A percentile compares a stretch with the other conserved stretches of the same genome.
phyloP scores from a whole-genome alignment of 2,888 invertebrate genomes.

The Apotomis turbidana region DNA sequence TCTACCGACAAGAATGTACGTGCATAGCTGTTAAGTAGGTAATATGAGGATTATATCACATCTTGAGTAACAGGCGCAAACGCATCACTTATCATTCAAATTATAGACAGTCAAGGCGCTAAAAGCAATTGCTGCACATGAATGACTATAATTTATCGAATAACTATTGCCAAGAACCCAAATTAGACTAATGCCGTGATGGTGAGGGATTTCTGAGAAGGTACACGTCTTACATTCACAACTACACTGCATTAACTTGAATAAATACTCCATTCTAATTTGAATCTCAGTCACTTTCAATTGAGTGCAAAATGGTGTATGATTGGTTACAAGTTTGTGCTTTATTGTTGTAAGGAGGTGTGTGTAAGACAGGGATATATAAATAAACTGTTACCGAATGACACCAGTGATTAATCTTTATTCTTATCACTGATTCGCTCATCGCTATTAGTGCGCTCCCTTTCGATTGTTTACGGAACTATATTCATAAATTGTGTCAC shows the following conservation, averaged over 20 bases:
- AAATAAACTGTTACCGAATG: slow-evolving; percentile 36
- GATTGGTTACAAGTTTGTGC: not conserved
- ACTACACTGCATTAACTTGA: not conserved
- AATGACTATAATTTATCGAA: slow-evolving; percentile 18
- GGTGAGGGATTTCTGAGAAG: slow-evolving; percentile 27
- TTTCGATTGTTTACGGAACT: slow-evolving; percentile 26
- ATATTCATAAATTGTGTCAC: not conserved
- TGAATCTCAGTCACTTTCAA: not conserved
- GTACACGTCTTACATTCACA: not conserved
- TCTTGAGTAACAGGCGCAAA: no score
- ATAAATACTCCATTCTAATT: not conserved
- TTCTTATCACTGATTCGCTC: slow-evolving; percentile 35
- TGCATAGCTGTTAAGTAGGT: no score
- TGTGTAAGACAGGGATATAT: slow-evolving; percentile 22
- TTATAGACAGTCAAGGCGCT: slow-evolving; percentile 9
- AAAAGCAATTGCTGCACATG: slow-evolving; percentile 10
- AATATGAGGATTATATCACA: not conserved
- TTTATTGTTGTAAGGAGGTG: not conserved
- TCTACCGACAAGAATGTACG: no score
- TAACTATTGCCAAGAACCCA: slow-evolving; percentile 27
- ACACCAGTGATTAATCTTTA: slow-evolving; percentile 38
- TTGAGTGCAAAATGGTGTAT: not conserved
- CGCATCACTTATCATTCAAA: no score
- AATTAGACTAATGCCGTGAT: slow-evolving; percentile 21
- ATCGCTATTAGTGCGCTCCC: slow-evolving; percentile 17